Percentiles rank a stretch among this genome's conserved stretches.
These are phyloP conservation scores for Sphaerodactylus townsendi DNA, from an alignment of 2,113 vertebrate genomes.

Conservation along the genomic window DNA sequence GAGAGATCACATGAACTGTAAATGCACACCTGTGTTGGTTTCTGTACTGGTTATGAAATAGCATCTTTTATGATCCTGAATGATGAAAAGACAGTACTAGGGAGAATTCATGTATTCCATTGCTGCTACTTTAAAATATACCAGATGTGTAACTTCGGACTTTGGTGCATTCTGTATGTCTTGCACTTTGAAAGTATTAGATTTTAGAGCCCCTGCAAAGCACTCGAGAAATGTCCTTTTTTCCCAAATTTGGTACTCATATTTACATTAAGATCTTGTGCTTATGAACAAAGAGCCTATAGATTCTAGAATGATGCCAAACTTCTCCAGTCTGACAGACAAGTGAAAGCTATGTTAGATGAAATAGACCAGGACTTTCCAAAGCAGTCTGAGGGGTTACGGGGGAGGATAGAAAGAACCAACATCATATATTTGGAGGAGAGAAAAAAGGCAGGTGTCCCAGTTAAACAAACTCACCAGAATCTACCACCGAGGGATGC, in stretches of 20 bases:
- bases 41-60: conserved; percentile 38
- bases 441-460: conserved; percentile 4
- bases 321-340: conserved; percentile 17
- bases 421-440: neutral
- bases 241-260: conserved; percentile 10
- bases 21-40: conserved; percentile 26
- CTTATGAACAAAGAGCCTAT: neutral
- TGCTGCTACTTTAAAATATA: neutral
- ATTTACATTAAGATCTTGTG: conserved; percentile 10
- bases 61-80: conserved; percentile 28
- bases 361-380: conserved; percentile 6
- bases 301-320: neutral
- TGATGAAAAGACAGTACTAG: neutral
- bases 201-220: conserved; percentile 1
- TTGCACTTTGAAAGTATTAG: neutral
- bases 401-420: neutral
- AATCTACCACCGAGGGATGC: too few relatives aligned
- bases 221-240: neutral
- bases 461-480: conserved; percentile 1
- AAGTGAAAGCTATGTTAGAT: neutral
- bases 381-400: neutral
- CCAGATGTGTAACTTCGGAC: neutral
- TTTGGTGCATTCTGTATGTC: conserved; percentile 26
- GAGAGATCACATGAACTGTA: conserved; percentile 3
- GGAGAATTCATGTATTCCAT: conserved; percentile 30